These are phyloP conservation scores for Andricus quercusramuli DNA, from an alignment of 2,888 invertebrate genomes.

Conservation along the genomic window DNA sequence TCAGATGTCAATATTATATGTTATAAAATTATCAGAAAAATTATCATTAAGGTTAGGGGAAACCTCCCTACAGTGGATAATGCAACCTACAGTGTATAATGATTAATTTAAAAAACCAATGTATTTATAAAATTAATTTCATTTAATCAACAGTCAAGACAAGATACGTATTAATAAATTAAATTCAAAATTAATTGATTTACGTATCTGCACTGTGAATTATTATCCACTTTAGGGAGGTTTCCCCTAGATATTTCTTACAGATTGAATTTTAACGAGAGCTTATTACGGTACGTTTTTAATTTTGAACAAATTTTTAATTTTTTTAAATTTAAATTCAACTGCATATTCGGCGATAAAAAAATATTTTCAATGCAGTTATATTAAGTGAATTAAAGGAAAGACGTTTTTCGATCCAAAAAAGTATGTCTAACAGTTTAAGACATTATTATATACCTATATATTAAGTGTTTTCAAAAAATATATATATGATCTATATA, in stretches of 20 bases:
- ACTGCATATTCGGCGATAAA: not conserved
- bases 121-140: no score
- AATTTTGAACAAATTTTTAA: not conserved
- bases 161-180: no score
- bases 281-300: not conserved
- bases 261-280: not conserved
- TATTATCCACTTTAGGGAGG: no score
- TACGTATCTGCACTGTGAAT: no score
- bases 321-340: not conserved
- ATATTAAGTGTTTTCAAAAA: slow-evolving; percentile 75
- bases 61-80: no score
- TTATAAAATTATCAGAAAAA: not conserved
- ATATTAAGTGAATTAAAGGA: not conserved
- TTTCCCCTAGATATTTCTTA: not conserved
- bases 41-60: not conserved
- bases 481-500: slow-evolving; percentile 72
- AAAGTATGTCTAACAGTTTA: slow-evolving; percentile 70
- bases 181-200: no score
- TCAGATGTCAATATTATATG: slow-evolving; percentile 9
- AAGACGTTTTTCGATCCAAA: slow-evolving; percentile 55
- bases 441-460: slow-evolving; percentile 73
- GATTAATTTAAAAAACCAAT: no score
- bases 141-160: no score
- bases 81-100: no score
- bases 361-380: not conserved